A percentile compares a stretch with the other conserved stretches of the same genome.
These are phyloP conservation scores for Pituophis catenifer DNA, from an alignment of 2,113 vertebrate genomes.

Conservation along the genomic window DNA sequence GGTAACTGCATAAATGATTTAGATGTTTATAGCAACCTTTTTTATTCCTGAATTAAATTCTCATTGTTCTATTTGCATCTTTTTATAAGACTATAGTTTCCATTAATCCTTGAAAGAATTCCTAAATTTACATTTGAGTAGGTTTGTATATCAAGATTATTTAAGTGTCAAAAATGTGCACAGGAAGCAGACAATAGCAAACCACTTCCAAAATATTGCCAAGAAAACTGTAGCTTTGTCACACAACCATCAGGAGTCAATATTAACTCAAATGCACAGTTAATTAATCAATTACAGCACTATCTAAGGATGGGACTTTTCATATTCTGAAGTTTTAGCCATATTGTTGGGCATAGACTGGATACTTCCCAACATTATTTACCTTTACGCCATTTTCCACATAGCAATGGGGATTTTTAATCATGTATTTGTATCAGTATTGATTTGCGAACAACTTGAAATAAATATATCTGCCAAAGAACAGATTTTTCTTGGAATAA, in stretches of 20 bases:
- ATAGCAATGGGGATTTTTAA: not conserved
- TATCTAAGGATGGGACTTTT: not conserved
- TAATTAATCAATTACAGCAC: not conserved
- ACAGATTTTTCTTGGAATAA: not conserved
- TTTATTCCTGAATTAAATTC: not conserved
- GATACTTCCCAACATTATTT: not conserved
- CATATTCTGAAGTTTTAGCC: not conserved
- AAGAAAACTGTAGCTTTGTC: not conserved
- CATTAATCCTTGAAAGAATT: not conserved
- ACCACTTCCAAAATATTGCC: not conserved
- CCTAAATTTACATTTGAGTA: not conserved
- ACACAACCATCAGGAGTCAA: not conserved
- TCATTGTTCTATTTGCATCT: not conserved
- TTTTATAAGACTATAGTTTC: not conserved
- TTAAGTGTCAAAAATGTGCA: not conserved
- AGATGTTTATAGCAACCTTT: not conserved
- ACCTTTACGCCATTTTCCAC: not conserved
- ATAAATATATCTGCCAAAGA: not conserved
- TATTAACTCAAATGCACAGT: not conserved
- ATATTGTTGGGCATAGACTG: not conserved
- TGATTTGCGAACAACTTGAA: not conserved
- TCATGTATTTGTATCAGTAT: not conserved
- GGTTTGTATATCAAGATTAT: not conserved
- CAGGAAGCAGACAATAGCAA: not conserved
- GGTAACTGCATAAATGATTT: conserved; percentile 65